Base-by-base conservation (phyloP, 2,797 vertebrate genomes). In the Danio kyathit region DNA sequence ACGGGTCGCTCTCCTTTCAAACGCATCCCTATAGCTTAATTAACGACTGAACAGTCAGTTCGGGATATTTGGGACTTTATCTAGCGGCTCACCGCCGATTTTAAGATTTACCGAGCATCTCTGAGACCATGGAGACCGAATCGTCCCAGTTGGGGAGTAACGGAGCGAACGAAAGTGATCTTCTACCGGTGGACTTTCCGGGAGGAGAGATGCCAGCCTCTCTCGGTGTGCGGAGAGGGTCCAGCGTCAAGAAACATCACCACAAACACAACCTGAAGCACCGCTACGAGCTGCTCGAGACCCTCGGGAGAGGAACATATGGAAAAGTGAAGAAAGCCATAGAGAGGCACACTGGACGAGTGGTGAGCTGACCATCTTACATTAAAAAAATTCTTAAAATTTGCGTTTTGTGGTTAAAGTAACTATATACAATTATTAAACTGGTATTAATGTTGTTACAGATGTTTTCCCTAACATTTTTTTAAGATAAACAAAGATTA, bases 231-330 rank as follows among this genome's bases (percentile, higher is more conserved):
- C 88, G 88, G 83, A 94, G 92, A 87, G 90, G 91, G 82, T 92
- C 93, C 46, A 93, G 92, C 14, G 95, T 95, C 83, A 96, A 95
- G 91, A 91, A 95, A 76, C 96, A 96, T 84, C 95, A 95, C 74
- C 96, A 96, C 90, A 96, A 96, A 61, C 96, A 97, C 92, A 97
- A 96, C 91, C 93, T 97, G 89, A 96, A 96, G 87, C 96, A 96
- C 88, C 95, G 96, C 85, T 97, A 96, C 75, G 95, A 96, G 89
- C 90, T 96, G 87, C 91, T 92, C 87, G 95, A 96, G 90, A 97
- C 96, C 2, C 90, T 96, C 88, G 96, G 96, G 76, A 96, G 92
- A 87, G 96, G 96, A 75, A 96, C 96, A 63, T 97, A 96, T 40
- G 96, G 96, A 85, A 96, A 96, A 92, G 96, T 96, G 88, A 96